These are phyloP conservation scores for Scolopax bukidnonensis DNA, from an alignment of 2,797 vertebrate species.

Conservation along the genomic window DNA sequence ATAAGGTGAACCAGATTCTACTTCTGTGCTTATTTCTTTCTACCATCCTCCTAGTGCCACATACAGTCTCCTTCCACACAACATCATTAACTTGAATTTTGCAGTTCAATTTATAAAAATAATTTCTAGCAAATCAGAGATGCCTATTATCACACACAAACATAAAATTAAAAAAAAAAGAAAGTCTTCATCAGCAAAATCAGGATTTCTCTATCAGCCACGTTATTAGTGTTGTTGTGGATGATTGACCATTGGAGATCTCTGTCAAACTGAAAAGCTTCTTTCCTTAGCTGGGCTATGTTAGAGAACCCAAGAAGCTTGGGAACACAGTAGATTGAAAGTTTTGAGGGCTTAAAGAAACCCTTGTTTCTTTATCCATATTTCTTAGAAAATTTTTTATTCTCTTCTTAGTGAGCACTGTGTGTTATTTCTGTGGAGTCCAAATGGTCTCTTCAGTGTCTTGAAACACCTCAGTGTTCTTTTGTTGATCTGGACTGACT, in stretches of 20 bases:
- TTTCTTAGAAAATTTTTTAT: background rate
- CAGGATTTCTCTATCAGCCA: background rate
- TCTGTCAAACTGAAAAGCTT: background rate
- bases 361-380: background rate
- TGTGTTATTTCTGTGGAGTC: background rate
- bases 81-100: background rate
- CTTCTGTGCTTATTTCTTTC: background rate
- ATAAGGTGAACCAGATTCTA: background rate
- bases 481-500: background rate
- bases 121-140: background rate
- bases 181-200: background rate
- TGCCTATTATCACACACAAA: background rate
- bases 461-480: background rate
- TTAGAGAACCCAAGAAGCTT: background rate
- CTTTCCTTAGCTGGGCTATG: background rate
- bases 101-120: background rate
- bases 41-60: background rate
- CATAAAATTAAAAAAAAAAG: background rate
- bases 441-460: background rate
- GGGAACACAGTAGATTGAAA: background rate
- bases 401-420: background rate
- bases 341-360: background rate
- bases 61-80: background rate
- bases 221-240: background rate
- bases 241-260: background rate